phyloP scores from a whole-genome alignment of 2,888 invertebrate species.

The Plutella xylostella region DNA sequence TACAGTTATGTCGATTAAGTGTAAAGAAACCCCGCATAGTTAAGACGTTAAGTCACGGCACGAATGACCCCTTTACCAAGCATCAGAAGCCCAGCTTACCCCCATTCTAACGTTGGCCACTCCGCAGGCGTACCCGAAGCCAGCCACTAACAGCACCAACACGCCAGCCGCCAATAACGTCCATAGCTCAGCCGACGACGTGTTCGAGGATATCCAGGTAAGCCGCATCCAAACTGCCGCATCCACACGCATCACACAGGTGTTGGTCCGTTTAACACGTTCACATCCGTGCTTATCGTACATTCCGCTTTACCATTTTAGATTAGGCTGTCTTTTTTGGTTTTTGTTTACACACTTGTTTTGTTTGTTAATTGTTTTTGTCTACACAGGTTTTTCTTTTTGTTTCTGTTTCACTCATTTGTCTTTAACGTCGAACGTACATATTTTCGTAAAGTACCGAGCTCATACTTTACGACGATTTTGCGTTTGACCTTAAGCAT shows the following conservation, averaged over 20 bases:
- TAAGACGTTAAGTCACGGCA: no score
- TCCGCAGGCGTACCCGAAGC: constrained; percentile 39
- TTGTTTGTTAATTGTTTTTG: constrained; percentile 22
- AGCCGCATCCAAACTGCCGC: constrained; percentile 18
- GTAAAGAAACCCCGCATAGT: no score
- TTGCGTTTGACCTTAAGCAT: constrained; percentile 20
- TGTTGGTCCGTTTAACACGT: constrained; percentile 64
- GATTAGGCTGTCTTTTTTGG: no score
- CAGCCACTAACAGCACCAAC: constrained; percentile 58
- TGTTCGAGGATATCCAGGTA: constrained; percentile 61
- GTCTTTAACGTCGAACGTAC: constrained; percentile 17
- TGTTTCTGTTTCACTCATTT: background rate
- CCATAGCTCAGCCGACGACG: constrained; percentile 59
- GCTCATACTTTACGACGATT: constrained; percentile 58
- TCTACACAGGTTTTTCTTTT: no score
- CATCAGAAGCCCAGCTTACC: no score
- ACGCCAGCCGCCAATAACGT: constrained; percentile 51
- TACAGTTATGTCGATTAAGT: no score
- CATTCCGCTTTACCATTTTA: constrained; percentile 36
- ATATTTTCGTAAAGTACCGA: constrained; percentile 53
- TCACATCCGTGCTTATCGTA: constrained; percentile 54
- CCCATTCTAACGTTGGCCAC: background rate
- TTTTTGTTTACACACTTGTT: constrained; percentile 25
- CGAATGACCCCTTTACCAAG: no score
- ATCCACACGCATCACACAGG: constrained; percentile 35